A percentile compares a stretch with the other conserved stretches of the same genome.
Conservation (phyloP, 2,113 vertebrate species). For the Dasypus novemcinctus region DNA sequence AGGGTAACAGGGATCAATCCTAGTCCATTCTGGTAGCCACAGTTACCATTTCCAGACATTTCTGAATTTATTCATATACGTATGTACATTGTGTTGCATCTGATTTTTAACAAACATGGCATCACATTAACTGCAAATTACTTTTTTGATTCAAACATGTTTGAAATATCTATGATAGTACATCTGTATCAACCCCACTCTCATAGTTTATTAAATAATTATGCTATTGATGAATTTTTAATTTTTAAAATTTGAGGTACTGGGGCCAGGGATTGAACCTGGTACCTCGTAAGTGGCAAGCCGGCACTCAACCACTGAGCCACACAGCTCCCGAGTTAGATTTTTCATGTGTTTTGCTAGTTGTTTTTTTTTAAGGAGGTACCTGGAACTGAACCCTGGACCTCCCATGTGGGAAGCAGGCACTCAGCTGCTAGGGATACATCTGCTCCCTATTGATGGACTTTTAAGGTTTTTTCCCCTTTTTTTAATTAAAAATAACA, state of each 20-base stretch:
- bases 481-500: conserved; percentile 8
- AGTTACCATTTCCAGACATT: neutral
- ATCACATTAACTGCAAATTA: neutral
- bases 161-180: neutral
- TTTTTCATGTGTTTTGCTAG: too few species aligned
- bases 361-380: too few species aligned
- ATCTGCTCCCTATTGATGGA: too few species aligned
- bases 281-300: too few species aligned
- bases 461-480: neutral
- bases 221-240: neutral
- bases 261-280: too few species aligned
- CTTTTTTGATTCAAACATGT: neutral
- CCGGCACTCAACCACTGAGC: too few species aligned
- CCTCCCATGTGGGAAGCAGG: too few species aligned
- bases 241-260: too few species aligned
- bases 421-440: too few species aligned
- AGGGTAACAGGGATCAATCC: neutral
- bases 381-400: too few species aligned
- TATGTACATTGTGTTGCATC: neutral
- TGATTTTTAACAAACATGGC: neutral
- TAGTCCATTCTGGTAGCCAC: neutral
- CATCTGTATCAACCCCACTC: neutral
- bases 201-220: neutral
- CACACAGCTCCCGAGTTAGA: too few species aligned
- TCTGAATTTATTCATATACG: neutral